phyloP scores from a whole-genome alignment of 2,797 vertebrate genomes.

The Pseudomugil tenellus region DNA sequence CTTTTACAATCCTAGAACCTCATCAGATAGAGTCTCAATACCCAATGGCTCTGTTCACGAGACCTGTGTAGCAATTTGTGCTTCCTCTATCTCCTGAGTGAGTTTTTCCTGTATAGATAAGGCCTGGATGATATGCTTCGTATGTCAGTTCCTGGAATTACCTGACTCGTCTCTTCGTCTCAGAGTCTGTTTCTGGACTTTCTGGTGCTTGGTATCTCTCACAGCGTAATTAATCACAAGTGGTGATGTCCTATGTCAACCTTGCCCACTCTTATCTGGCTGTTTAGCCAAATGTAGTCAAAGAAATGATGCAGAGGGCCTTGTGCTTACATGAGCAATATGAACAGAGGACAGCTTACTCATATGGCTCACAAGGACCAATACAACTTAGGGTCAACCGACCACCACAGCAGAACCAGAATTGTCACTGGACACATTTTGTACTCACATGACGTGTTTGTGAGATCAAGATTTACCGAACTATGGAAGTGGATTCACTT shows the following conservation, averaged over 20 bases:
- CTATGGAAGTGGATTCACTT: too few relatives aligned
- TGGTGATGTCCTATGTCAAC: conserved; percentile 23
- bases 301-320: conserved; percentile 35
- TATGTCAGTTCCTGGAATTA: conserved; percentile 71
- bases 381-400: too few relatives aligned
- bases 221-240: conserved; percentile 62
- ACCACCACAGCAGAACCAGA: too few relatives aligned
- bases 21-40: conserved; percentile 47
- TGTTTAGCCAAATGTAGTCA: conserved; percentile 52
- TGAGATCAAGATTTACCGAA: too few relatives aligned
- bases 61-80: conserved; percentile 38
- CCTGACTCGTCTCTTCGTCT: conserved; percentile 52
- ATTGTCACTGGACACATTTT: too few relatives aligned
- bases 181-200: conserved; percentile 43
- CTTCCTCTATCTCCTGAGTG: conserved; percentile 37
- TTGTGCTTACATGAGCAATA: conserved; percentile 1
- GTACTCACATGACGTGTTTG: too few relatives aligned
- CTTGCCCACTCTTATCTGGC: conserved; percentile 40
- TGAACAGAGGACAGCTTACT: not conserved
- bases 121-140: conserved; percentile 57
- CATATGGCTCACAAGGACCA: not conserved
- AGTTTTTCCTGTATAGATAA: conserved; percentile 64
- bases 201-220: conserved; percentile 39
- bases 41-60: conserved; percentile 22
- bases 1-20: conserved; percentile 36